Evolutionary conservation across 37 sponge, comb jelly and placozoan genomes (phyloP).

Genomic region (Aplysina aerophoba): DNA sequence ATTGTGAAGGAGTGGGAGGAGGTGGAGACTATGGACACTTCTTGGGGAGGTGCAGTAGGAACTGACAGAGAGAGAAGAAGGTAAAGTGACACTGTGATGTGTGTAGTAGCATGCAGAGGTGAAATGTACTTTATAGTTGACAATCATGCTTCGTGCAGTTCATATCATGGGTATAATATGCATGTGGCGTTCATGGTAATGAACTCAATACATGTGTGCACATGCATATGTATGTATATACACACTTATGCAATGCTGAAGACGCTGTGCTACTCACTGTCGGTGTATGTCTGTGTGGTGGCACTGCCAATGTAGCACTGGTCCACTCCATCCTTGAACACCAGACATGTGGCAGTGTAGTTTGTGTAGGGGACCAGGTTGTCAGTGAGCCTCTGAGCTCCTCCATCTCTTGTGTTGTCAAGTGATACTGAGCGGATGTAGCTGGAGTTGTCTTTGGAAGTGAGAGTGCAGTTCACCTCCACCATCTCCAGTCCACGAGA

Average conservation of each 20-base stretch:
- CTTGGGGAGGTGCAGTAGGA: background rate
- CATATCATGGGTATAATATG: too few relatives aligned
- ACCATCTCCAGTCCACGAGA: too few relatives aligned
- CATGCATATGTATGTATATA: background rate
- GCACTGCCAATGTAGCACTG: background rate
- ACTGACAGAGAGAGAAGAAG: background rate
- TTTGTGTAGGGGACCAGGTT: background rate
- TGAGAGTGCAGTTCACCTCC: too few relatives aligned
- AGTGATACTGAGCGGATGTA: too few relatives aligned
- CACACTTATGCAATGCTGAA: background rate
- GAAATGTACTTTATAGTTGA: too few relatives aligned
- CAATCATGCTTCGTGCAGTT: too few relatives aligned
- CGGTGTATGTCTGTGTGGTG: background rate
- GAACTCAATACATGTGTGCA: background rate
- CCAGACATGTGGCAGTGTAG: constrained; percentile 14
- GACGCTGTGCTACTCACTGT: background rate
- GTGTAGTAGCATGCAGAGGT: too few relatives aligned
- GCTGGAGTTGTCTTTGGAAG: too few relatives aligned
- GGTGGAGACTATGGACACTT: background rate
- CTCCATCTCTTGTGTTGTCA: too few relatives aligned
- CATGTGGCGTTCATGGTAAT: too few relatives aligned
- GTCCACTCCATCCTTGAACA: background rate
- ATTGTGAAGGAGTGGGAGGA: background rate
- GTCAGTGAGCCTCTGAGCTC: too few relatives aligned
- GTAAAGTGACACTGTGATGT: too few relatives aligned